Percentiles rank a stretch among this genome's conserved stretches.
Conservation (phyloP, 2,113 vertebrate genomes). For the Pithys albifrons region DNA sequence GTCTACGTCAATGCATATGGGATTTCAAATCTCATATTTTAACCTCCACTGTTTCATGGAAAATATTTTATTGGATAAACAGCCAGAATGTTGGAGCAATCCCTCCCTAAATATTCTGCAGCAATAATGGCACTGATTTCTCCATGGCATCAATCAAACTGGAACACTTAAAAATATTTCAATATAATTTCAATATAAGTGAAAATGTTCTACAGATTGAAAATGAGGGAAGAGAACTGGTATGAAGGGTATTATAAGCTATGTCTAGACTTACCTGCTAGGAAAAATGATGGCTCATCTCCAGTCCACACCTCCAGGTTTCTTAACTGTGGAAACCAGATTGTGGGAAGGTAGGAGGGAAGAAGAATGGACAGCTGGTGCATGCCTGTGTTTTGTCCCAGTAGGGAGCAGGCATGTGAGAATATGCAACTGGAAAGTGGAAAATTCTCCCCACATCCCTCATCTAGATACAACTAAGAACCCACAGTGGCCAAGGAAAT, state of each 20-base stretch:
- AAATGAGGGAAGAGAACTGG: constrained; percentile 4
- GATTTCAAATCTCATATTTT: constrained; percentile 38
- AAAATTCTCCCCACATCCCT: not conserved
- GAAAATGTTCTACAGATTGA: constrained; percentile 7
- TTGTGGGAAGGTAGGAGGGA: constrained; percentile 51
- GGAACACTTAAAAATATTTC: not conserved
- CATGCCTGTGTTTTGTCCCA: constrained; percentile 17
- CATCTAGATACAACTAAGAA: not conserved
- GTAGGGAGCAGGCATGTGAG: constrained; percentile 8
- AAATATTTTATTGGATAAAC: constrained; percentile 49
- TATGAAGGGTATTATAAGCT: constrained; percentile 37
- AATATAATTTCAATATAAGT: constrained; percentile 4
- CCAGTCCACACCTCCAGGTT: constrained; percentile 47
- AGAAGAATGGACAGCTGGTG: constrained; percentile 46
- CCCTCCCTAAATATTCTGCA: constrained; percentile 26
- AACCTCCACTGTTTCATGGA: not conserved
- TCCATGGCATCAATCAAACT: constrained; percentile 17
- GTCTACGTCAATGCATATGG: not conserved
- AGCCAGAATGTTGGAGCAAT: constrained; percentile 37
- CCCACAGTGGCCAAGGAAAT: not conserved
- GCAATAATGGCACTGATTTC: constrained; percentile 33
- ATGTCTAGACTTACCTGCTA: constrained; percentile 64
- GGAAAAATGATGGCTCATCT: constrained; percentile 42
- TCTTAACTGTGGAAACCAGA: constrained; percentile 41
- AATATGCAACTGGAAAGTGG: constrained; percentile 41